Evolutionary conservation across 2,113 vertebrate genomes (phyloP).

Genomic region (Zosterops lateralis): DNA sequence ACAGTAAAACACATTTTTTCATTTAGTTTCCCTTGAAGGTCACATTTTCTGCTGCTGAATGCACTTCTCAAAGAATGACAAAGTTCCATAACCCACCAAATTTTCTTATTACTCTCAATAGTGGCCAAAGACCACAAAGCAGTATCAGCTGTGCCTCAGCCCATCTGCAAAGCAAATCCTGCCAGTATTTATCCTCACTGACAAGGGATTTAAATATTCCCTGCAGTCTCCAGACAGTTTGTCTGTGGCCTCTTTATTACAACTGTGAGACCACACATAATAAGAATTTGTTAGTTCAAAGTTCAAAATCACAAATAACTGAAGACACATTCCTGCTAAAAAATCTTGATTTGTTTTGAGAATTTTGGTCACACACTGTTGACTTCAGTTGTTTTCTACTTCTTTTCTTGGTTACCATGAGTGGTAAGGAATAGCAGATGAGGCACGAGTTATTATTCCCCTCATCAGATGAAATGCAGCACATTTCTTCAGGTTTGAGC

Average conservation of each 20-base stretch:
- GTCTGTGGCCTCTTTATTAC: not conserved
- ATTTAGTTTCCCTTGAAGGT: not conserved
- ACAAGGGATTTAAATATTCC: not conserved
- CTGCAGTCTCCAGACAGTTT: not conserved
- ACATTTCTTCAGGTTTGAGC: not conserved
- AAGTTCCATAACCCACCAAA: not conserved
- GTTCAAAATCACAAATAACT: conserved; percentile 3
- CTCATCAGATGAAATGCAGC: not conserved
- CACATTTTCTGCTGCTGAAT: not conserved
- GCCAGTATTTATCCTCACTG: conserved; percentile 12
- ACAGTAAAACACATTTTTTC: not conserved
- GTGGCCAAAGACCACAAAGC: not conserved
- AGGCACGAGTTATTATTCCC: not conserved
- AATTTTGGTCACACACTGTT: not conserved
- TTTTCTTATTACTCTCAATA: not conserved
- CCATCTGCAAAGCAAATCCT: conserved; percentile 1
- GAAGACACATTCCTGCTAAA: not conserved
- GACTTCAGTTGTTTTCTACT: not conserved
- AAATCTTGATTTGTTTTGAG: not conserved
- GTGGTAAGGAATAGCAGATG: not conserved
- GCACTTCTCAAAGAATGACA: not conserved
- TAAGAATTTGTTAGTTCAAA: not conserved
- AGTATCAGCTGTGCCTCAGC: not conserved
- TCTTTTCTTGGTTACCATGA: not conserved
- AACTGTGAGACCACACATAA: not conserved